Evolutionary conservation across 2,113 vertebrate genomes (phyloP).

Genomic region (Leuciscus idus): DNA sequence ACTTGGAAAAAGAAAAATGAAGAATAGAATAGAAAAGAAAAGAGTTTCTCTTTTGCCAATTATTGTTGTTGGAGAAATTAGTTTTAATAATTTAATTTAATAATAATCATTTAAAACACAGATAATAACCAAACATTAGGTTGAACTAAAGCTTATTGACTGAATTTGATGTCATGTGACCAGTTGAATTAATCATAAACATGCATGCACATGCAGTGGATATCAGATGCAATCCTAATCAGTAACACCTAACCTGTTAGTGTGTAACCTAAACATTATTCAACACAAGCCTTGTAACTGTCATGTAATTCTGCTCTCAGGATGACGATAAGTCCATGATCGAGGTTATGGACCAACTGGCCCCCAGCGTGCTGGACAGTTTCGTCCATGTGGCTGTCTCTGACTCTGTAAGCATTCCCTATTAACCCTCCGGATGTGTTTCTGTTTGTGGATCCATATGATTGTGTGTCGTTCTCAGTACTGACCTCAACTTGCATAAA

Average conservation of each 20-base stretch:
- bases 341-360: slow-evolving; percentile 97
- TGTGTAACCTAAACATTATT: neutral
- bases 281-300: neutral
- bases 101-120: neutral
- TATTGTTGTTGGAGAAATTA: neutral
- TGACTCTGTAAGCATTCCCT: slow-evolving; percentile 85
- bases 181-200: neutral
- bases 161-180: neutral
- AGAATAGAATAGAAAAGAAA: no score
- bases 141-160: neutral
- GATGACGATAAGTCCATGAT: slow-evolving; percentile 98
- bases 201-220: neutral
- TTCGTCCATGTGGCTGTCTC: slow-evolving; percentile 95
- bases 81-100: no score
- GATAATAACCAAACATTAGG: neutral
- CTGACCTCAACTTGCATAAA: neutral
- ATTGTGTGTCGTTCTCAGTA: neutral
- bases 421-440: neutral
- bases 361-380: slow-evolving; percentile 95
- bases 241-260: neutral
- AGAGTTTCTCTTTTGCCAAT: no score
- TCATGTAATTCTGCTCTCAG: slow-evolving; percentile 68
- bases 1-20: no score
- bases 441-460: slow-evolving; percentile 3
- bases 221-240: neutral